Evolutionary conservation across 1,140 invertebrate species (phyloP), one percentile per base, ranked within the genome.

Genomic region (Diabrotica virgifera): DNA sequence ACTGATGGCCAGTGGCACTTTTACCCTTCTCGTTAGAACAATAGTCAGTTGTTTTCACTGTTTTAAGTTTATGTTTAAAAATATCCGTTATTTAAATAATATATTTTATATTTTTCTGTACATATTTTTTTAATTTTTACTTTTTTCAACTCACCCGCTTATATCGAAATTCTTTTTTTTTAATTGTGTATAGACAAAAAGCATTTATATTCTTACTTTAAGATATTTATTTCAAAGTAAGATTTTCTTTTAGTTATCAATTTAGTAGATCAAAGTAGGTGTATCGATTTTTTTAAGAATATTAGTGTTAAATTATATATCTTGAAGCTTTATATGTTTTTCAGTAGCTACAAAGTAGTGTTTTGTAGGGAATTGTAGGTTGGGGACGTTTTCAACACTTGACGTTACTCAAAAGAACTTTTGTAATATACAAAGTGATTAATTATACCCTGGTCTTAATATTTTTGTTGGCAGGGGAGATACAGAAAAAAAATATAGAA

Each of bases 341-440:
- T 70, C 53, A 70, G 66, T 72, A 72, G 69, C 71, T 73, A 71
- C 67, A 71, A 66, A 70, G 69, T 73, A 73, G 69, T 71, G 60
- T 62, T 59, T 70, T 35, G 52, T 62, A 62, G 60, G 36, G 38
- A 3, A 59, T 57, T 57, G 37, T 37, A 57, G 55, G 36, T 57
- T 36, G 10, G 11, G 14, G 14, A 5, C 53, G 12, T 5, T 57
- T 57, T 57, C 36, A 12, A 36, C 8, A 37, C 35, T 7, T 36
- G 35, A 37, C 36, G 36, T 46, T n/a, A 46, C 40, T 10, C 40
- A 46, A 46, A 46, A 46, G 40, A 24, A 24, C 4, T 24, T 24
- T 24, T 24, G 24, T 24, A 24, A 24, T 24, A 24, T 24, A 24
- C 24, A 24, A 24, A 24, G 24, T 24, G 24, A 24, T 24, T 4